A percentile compares a stretch with the other conserved stretches of the same genome.
Evolutionary conservation across 92 coral and sea anemone genomes (phyloP).

Genomic region (Phenganax marumi): DNA sequence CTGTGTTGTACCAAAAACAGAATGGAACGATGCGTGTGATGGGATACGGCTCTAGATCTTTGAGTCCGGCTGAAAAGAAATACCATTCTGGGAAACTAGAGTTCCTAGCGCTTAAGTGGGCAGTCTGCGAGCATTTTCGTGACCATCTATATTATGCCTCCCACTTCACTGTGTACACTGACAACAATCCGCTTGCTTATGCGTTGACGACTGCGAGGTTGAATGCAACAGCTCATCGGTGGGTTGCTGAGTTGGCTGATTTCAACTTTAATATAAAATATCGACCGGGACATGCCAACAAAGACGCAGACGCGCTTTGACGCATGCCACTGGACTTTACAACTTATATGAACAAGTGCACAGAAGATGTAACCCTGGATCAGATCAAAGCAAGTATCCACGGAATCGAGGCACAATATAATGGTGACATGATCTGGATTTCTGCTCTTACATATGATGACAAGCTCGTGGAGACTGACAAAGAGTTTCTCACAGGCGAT

Average conservation of each 20-base stretch:
- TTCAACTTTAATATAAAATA: conserved; percentile 51
- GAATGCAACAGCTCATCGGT: conserved; percentile 60
- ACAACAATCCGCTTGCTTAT: conserved; percentile 54
- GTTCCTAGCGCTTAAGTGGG: conserved; percentile 60
- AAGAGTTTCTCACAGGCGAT: background rate
- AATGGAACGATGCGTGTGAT: conserved; percentile 50
- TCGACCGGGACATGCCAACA: conserved; percentile 47
- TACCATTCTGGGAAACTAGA: conserved; percentile 46
- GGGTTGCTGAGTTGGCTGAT: conserved; percentile 53
- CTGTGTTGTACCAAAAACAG: conserved; percentile 38
- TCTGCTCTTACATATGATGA: conserved; percentile 37
- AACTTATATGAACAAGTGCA: conserved; percentile 33
- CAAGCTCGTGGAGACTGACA: conserved; percentile 17
- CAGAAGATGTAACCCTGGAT: conserved; percentile 33
- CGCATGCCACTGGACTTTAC: conserved; percentile 41
- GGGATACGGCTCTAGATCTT: conserved; percentile 38
- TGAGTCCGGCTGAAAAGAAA: conserved; percentile 42
- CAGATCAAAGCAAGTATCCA: conserved; percentile 33
- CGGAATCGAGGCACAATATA: conserved; percentile 45
- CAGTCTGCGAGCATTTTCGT: conserved; percentile 48
- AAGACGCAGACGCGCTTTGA: conserved; percentile 49
- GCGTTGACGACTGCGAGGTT: conserved; percentile 50
- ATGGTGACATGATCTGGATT: conserved; percentile 44
- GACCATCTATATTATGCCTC: conserved; percentile 50
- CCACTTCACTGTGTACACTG: conserved; percentile 55